Evolutionary conservation across 2,113 vertebrate genomes (phyloP).

Genomic region (Eulemur rufifrons): DNA sequence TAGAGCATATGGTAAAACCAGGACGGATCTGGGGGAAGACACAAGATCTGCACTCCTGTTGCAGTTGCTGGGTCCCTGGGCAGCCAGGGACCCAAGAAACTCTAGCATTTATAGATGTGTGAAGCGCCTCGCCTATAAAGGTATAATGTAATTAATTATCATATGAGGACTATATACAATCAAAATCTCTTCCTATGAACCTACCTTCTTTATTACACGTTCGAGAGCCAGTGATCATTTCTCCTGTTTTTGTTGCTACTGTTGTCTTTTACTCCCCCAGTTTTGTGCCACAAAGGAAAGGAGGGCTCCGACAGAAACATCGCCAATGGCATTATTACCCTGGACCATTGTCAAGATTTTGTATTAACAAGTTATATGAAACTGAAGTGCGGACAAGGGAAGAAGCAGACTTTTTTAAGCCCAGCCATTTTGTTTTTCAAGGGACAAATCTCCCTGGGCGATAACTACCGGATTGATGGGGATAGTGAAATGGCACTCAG

Average conservation of each 20-base stretch:
- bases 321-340: background rate
- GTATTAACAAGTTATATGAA: constrained; percentile 37
- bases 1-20: accelerated
- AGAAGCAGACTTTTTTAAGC: constrained; percentile 57
- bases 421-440: constrained; percentile 79
- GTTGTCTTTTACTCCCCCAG: background rate
- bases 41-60: background rate
- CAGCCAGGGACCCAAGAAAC: background rate
- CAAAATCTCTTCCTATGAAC: background rate
- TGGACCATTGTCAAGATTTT: background rate
- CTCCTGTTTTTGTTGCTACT: background rate
- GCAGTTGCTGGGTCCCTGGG: background rate
- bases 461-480: constrained; percentile 73
- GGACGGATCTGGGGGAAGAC: background rate
- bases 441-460: constrained; percentile 74
- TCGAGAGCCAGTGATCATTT: background rate
- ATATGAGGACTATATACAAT: background rate
- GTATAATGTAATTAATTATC: background rate
- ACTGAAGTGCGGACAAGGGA: constrained; percentile 36
- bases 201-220: background rate
- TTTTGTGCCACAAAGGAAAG: background rate
- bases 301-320: background rate
- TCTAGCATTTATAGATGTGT: background rate
- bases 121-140: background rate
- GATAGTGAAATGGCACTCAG: constrained; percentile 62